A percentile compares a stretch with the other conserved stretches of the same genome.
Conservation (phyloP, 2,113 vertebrate genomes). For the Clinocottus analis region DNA sequence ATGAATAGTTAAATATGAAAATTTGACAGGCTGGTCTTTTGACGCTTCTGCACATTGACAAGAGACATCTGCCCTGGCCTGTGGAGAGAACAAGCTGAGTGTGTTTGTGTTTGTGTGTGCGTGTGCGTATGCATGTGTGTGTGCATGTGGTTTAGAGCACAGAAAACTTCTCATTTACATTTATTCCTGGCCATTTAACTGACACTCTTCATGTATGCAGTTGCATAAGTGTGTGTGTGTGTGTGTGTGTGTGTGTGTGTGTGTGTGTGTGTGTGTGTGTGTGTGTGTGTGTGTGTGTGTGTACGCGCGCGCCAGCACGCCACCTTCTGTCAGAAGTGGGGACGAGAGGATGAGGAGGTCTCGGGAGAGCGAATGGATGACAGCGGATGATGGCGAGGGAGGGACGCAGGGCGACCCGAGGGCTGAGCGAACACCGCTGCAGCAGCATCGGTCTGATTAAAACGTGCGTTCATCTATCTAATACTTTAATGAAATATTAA, state of each 20-base stretch:
- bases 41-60: conserved; percentile 77
- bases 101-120: conserved; percentile 37
- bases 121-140: conserved; percentile 33
- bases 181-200: conserved; percentile 50
- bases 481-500: conserved; percentile 84
- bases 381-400: conserved; percentile 63
- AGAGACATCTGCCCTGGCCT: conserved; percentile 78
- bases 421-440: neutral
- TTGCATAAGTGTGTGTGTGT: conserved; percentile 32
- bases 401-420: conserved; percentile 44
- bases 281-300: neutral
- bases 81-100: conserved; percentile 59
- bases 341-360: conserved; percentile 75
- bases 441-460: conserved; percentile 59
- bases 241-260: neutral
- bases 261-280: neutral
- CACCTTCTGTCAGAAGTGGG: conserved; percentile 65
- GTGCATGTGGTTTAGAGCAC: conserved; percentile 30
- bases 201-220: conserved; percentile 32
- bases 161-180: conserved; percentile 68
- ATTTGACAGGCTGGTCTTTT: conserved; percentile 74
- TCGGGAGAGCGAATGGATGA: conserved; percentile 69
- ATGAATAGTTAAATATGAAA: conserved; percentile 82
- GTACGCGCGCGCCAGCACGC: neutral
- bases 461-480: conserved; percentile 73